Evolutionary conservation across 2,888 invertebrate species (phyloP), one percentile per base, ranked within the genome.

Genomic region (Gymnosoma rotundatum): DNA sequence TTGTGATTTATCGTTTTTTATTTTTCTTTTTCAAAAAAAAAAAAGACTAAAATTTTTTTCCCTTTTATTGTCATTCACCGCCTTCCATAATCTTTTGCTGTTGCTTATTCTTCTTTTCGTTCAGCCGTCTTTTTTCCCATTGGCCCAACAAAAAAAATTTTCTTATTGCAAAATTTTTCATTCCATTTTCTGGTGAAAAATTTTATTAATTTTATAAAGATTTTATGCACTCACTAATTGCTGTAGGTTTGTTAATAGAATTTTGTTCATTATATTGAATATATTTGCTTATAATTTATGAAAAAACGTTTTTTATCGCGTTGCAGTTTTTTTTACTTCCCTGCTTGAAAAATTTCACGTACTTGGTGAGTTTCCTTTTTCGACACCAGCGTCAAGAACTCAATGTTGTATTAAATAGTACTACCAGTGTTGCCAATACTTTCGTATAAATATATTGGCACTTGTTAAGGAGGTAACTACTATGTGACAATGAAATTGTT

Each of bases 121-220:
- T 60, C 63, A 69, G 50, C 60, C 66, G 78, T 82, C 75, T 82
- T 78, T 83, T 75, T 72, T 64, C 38, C 74, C 61, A 69, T 74
- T 45, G 78, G 12, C 63, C 64, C 32, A 69, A 81, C 70, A 58
- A 78, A 63, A 60, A 63, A 64, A 84, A 64, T 87, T 87, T 88
- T 88, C 89, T 88, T 87, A 82, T 89, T 89, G 89, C 90, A 89
- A 90, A 89, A 87, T 81, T 86, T 87, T 87, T 86, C 84, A 85
- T 85, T 76, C 42, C 42, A 66, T 63, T 64, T 56, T 69, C 48
- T 52, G 10, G 9, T 7, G 7, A 21, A 20, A 52, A 64, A 52
- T 72, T 70, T 50, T 16, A 36, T 45, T 50, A 74, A 70, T 74
- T 74, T 48, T 4, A 0, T 21, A 48, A n/a, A 66, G 45, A 54